Conservation (phyloP, 1,140 invertebrate genomes). For the Aphelenchoides avenae region DNA sequence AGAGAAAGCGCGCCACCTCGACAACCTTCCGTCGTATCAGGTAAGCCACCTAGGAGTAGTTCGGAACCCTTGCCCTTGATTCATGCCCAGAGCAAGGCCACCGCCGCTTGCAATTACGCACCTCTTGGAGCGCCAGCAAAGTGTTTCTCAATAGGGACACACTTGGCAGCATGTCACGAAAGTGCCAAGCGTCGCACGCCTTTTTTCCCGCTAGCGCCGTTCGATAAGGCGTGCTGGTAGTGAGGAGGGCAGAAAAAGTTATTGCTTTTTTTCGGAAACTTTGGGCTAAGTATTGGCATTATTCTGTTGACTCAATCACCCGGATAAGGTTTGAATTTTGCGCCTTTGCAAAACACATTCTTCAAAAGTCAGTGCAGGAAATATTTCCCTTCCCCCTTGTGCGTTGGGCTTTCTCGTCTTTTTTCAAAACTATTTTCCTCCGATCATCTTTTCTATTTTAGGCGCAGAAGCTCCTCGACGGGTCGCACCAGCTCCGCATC, state of each 20-base stretch:
- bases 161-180: slow-evolving; percentile 4
- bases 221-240: too few relatives aligned
- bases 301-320: not conserved
- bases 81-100: not conserved
- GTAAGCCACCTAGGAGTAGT: too few relatives aligned
- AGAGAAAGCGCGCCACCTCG: slow-evolving; percentile 57
- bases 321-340: too few relatives aligned
- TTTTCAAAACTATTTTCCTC: not conserved
- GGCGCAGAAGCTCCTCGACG: slow-evolving; percentile 59
- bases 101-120: not conserved
- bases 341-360: too few relatives aligned
- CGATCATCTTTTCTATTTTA: slow-evolving; percentile 21
- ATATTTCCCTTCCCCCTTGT: not conserved
- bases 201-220: too few relatives aligned
- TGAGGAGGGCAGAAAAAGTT: too few relatives aligned
- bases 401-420: not conserved
- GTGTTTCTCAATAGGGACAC: not conserved
- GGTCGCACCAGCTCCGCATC: slow-evolving; percentile 57
- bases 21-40: slow-evolving; percentile 58
- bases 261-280: too few relatives aligned
- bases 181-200: too few relatives aligned
- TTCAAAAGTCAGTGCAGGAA: not conserved
- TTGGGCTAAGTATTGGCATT: not conserved
- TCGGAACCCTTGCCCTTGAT: not conserved
- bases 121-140: not conserved